A percentile compares a stretch with the other conserved stretches of the same genome.
Evolutionary conservation across 2,888 invertebrate species (phyloP).

Genomic region (Metacarcinus magister): DNA sequence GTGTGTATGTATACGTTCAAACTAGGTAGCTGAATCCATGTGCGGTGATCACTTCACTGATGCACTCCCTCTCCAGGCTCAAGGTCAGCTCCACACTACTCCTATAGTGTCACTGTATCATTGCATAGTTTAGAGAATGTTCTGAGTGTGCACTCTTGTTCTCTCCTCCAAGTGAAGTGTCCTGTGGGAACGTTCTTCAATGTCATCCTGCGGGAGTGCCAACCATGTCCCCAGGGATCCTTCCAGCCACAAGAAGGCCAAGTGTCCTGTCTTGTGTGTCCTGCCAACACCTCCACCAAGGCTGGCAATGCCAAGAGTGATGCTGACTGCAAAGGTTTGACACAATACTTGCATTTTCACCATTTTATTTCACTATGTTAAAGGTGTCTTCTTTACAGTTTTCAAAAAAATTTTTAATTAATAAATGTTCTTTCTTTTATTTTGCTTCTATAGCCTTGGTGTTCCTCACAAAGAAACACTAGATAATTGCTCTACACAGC

Average conservation of each 20-base stretch:
- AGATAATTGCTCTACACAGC: too few species aligned
- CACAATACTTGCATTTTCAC: neutral
- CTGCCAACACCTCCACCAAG: constrained; percentile 87
- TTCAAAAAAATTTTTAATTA: neutral
- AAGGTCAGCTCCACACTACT: neutral
- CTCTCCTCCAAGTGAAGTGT: constrained; percentile 87
- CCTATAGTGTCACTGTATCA: neutral
- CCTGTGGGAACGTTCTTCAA: constrained; percentile 89
- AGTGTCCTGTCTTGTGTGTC: constrained; percentile 87
- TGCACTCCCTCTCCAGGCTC: too few species aligned
- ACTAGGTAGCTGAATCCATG: too few species aligned
- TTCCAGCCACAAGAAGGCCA: constrained; percentile 87
- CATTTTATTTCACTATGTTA: neutral
- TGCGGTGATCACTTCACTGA: too few species aligned
- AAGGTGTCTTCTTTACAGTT: neutral
- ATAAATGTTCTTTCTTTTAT: too few species aligned
- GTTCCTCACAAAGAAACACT: too few species aligned
- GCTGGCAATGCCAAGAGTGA: constrained; percentile 85
- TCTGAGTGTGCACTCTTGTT: constrained; percentile 28
- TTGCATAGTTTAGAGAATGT: neutral
- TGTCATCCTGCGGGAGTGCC: constrained; percentile 86
- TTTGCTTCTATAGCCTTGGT: too few species aligned
- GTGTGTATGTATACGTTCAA: too few species aligned
- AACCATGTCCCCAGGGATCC: constrained; percentile 87
- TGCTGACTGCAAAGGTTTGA: constrained; percentile 85